Base-by-base conservation (phyloP, 2,797 vertebrate species). In the Neopelma chrysocephalum region DNA sequence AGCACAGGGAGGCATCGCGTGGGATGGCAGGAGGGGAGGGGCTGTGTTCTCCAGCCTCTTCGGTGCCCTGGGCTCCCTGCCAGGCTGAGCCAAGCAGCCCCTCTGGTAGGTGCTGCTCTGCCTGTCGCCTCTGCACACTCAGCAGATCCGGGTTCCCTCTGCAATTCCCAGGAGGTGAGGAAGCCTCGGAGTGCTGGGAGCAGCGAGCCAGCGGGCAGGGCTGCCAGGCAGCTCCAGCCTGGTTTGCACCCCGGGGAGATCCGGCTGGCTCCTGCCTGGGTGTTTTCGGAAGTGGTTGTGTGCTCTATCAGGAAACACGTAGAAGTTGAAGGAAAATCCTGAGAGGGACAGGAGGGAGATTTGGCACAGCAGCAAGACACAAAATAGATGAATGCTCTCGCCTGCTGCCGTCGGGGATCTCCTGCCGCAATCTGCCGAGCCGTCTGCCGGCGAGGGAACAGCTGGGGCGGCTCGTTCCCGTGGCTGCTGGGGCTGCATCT, bases 381-480 rank as follows among this genome's bases (percentile, higher is more conserved):
- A 62, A 43, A 68, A 54, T 42, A n/a, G 48, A 45, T 38, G 89
- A 56, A 47, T 38, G 81, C 61, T 70, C 72, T 78, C 68, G 78
- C 64, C 87, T 70, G 94, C 76, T 66, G 96, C 65, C 70, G 1
- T 77, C 87, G 42, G 94, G 94, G 73, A 71, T 79, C 85, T n/a
- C 40, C 45, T 1, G 4, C 75, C 50, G 11, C 97, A 94, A 90
- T 95, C 97, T 96, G 97, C 95, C 50, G 17, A 40, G 91, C 97
- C 94, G 71, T 96, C 97, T 97, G 96, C 75, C 18, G 14, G 92
- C 72, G 11, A 40, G 45, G 40, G 62, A 68, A 50, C 94, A 69
- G 92, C 93, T 90, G 87, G 56, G 45, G 53, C 2, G 53, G 92
- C 90, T 86, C 58, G 1, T 50, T 87, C 82, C 76, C 50, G 50